Conservation (phyloP, 1,140 invertebrate genomes). For the Wiebesia pumilae region DNA sequence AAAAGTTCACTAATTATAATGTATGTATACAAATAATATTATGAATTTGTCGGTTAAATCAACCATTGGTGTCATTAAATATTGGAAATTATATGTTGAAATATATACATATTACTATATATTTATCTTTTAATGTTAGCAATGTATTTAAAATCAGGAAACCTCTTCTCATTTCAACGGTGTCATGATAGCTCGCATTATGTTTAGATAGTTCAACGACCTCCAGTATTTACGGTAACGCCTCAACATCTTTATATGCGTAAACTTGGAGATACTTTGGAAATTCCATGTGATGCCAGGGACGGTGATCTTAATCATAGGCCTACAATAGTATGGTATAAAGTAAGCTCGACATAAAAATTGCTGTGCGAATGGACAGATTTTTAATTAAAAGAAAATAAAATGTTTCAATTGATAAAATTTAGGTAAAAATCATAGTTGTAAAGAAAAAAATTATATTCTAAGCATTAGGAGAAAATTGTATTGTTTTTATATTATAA, state of each 20-base stretch:
- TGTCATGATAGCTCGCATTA: background rate
- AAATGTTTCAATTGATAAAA: background rate
- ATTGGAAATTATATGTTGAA: no score
- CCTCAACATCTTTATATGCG: slow-evolving; percentile 88
- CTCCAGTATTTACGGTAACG: slow-evolving; percentile 84
- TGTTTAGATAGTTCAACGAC: slow-evolving; percentile 84
- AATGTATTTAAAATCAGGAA: background rate
- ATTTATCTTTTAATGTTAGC: background rate
- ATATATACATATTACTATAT: background rate
- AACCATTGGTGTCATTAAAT: no score
- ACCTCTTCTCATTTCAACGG: background rate
- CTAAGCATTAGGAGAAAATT: no score
- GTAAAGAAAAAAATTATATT: no score
- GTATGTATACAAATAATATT: no score
- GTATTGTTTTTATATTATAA: no score
- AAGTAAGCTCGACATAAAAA: slow-evolving; percentile 77
- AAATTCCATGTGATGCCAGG: slow-evolving; percentile 88
- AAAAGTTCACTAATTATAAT: no score
- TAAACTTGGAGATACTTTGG: slow-evolving; percentile 86
- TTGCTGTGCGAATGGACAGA: no score
- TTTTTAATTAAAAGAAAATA: no score
- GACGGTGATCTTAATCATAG: slow-evolving; percentile 83
- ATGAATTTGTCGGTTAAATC: no score
- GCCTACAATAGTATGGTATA: slow-evolving; percentile 89
- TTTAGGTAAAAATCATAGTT: background rate